phyloP scores from a whole-genome alignment of 2,113 vertebrate genomes.

The Crotalus horridus region DNA sequence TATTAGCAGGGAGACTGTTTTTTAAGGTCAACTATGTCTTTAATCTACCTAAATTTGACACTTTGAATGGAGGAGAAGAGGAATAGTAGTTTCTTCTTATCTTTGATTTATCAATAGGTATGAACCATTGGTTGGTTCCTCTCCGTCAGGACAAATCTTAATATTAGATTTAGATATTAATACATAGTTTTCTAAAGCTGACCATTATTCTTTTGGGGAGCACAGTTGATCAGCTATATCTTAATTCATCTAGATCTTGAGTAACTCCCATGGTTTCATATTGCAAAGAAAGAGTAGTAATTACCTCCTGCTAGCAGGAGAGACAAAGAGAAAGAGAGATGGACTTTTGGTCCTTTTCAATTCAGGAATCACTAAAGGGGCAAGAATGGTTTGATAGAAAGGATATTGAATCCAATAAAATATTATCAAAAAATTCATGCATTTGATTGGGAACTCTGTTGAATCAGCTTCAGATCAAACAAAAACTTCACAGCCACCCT shows the following conservation, averaged over 20 bases:
- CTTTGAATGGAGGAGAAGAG: neutral
- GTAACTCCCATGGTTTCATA: neutral
- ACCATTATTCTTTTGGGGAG: neutral
- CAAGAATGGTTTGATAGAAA: neutral
- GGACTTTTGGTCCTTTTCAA: neutral
- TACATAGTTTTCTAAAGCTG: neutral
- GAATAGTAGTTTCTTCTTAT: neutral
- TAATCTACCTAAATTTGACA: neutral
- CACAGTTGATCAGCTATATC: neutral
- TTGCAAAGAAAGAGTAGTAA: neutral
- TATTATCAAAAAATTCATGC: neutral
- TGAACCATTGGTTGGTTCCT: neutral
- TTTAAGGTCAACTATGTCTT: neutral
- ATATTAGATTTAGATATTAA: neutral
- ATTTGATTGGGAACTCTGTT: neutral
- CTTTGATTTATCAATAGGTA: neutral
- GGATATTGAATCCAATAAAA: neutral
- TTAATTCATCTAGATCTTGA: neutral
- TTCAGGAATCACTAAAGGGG: neutral
- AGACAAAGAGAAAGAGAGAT: neutral
- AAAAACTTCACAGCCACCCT: neutral
- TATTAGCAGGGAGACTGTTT: neutral
- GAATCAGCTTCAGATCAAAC: neutral
- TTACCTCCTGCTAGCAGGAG: neutral
- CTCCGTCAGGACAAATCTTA: neutral